phyloP scores from a whole-genome alignment of 2,797 vertebrate genomes.

The Mormyrus hasselquistii region DNA sequence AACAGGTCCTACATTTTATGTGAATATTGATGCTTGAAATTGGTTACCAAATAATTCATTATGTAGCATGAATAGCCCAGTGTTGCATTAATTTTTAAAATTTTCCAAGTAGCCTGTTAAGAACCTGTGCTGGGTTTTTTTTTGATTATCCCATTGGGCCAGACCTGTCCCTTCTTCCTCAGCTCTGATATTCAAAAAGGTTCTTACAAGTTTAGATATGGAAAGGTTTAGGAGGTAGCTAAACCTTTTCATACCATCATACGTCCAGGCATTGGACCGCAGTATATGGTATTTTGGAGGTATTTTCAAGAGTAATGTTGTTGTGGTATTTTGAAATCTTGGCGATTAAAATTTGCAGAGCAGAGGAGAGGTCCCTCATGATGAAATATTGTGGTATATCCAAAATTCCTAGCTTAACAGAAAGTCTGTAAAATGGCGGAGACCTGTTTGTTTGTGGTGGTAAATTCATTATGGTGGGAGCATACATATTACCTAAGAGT shows the following conservation, averaged over 20 bases:
- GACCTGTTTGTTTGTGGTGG: background rate
- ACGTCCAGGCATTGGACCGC: background rate
- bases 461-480: too few relatives aligned
- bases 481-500: background rate
- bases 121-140: background rate
- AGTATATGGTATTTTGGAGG: background rate
- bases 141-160: background rate
- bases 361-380: background rate
- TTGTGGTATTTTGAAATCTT: background rate
- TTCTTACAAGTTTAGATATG: background rate
- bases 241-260: background rate
- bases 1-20: background rate
- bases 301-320: background rate
- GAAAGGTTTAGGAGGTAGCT: background rate
- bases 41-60: background rate
- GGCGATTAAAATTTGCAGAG: background rate
- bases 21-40: background rate
- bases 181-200: background rate
- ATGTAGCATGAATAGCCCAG: background rate
- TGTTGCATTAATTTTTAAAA: background rate
- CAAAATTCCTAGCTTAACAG: background rate
- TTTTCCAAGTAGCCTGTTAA: background rate
- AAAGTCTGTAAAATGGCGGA: background rate
- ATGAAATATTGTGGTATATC: background rate
- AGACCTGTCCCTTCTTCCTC: background rate